phyloP scores from a whole-genome alignment of 2,888 invertebrate species.

The Calephelis perditalis region DNA sequence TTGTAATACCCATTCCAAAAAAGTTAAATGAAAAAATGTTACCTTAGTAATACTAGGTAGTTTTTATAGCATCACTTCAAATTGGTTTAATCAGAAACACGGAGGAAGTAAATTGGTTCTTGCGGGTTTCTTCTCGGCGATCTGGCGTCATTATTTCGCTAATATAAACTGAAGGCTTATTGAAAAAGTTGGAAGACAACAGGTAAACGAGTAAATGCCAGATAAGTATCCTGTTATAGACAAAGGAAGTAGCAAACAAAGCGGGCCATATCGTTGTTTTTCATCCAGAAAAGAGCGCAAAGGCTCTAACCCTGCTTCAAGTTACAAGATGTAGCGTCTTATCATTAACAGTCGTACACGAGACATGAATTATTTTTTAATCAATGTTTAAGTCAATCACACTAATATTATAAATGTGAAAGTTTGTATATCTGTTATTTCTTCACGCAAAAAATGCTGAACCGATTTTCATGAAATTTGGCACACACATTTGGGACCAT shows the following conservation, averaged over 20 bases:
- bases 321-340: conserved; percentile 12
- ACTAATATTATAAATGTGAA: too few species aligned
- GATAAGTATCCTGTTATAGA: conserved; percentile 70
- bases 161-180: conserved; percentile 43
- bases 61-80: neutral
- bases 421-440: too few species aligned
- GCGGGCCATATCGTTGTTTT: conserved; percentile 59
- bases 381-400: too few species aligned
- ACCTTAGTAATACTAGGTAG: too few species aligned
- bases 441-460: too few species aligned
- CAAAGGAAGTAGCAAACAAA: conserved; percentile 60
- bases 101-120: conserved; percentile 8
- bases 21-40: too few species aligned
- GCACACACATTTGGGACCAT: too few species aligned
- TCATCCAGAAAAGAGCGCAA: conserved; percentile 51
- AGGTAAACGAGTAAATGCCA: conserved; percentile 66
- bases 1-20: too few species aligned
- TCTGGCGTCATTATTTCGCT: conserved; percentile 19
- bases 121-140: conserved; percentile 3
- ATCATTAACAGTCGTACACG: neutral
- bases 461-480: too few species aligned
- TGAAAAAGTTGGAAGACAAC: conserved; percentile 48
- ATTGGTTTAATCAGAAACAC: neutral
- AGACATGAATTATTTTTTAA: too few species aligned
- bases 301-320: conserved; percentile 27